Evolutionary conservation across 2,888 invertebrate species (phyloP), one percentile per base, ranked within the genome.

Genomic region (Merodon equestris): DNA sequence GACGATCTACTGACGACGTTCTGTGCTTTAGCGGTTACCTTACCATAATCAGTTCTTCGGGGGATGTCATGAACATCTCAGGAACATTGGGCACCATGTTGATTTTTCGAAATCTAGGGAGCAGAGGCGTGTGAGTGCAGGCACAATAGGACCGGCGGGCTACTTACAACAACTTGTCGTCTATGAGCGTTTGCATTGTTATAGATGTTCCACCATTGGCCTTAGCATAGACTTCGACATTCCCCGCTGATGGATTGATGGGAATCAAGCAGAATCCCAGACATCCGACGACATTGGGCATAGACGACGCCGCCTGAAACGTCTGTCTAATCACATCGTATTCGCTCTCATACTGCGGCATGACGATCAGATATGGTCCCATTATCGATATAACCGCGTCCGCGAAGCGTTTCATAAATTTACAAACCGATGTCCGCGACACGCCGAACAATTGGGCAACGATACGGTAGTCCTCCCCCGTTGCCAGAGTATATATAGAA

Each of bases 91-190:
- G 53, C 1, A 84, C 83, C 44, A 88, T 77, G 50, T 85, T 85
- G 1, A 88, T 82, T 66, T 88, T 87, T 0, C 88, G 86, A 64
- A 88, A 87, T 18, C 84, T 84, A 1, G n/a, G n/a, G n/a, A n/a
- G n/a, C n/a, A n/a, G n/a, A n/a, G n/a, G n/a, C n/a, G n/a, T n/a
- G n/a, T n/a, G n/a, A 68, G 18, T n/a, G 13, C 36, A 47, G 13
- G 45, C 9, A 13, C 1, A 15, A 12, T 38, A 7, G 10, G 9
- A 7, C 12, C n/a, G 9, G 5, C 9, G 12, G 1, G 14, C 12
- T 17, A 56, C 84, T 81, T 66, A 84, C 61, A 85, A 82, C 71
- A 87, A 82, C 14, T 85, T 85, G 61, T 87, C 85, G 70, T 88
- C 88, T 0, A 88, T 81, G 0, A 88, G 81, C 1, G 85, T 84